These are phyloP conservation scores for Standfussiana lucernea DNA, from an alignment of 2,888 invertebrate species.

Conservation along the genomic window DNA sequence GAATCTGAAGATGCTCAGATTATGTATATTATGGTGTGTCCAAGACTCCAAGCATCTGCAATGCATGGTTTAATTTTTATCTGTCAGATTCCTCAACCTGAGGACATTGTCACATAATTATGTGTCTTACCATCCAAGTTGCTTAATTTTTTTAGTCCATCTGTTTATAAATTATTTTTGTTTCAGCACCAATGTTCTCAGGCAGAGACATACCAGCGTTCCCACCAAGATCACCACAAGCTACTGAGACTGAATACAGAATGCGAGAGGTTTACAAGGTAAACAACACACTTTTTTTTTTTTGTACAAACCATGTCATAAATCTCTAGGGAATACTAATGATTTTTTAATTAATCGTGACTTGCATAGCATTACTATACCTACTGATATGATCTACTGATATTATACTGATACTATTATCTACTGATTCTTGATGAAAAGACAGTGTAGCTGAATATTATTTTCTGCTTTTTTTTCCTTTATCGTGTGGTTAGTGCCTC, in stretches of 20 bases:
- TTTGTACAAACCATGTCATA: background rate
- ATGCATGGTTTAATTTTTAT: background rate
- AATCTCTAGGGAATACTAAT: background rate
- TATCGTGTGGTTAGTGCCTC: too few relatives aligned
- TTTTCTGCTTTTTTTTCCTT: too few relatives aligned
- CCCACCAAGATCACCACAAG: constrained; percentile 91
- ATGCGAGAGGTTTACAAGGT: constrained; percentile 97
- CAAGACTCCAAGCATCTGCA: background rate
- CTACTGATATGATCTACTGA: too few relatives aligned
- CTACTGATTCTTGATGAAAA: background rate
- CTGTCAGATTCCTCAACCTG: background rate
- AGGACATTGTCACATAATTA: background rate
- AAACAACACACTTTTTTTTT: constrained; percentile 24
- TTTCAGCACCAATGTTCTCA: constrained; percentile 80
- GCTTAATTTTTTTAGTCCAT: background rate
- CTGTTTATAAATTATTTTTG: constrained; percentile 23
- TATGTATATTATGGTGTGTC: background rate
- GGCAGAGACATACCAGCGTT: constrained; percentile 90
- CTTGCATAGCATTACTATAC: too few relatives aligned
- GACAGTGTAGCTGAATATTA: background rate
- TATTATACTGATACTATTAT: too few relatives aligned
- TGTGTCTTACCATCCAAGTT: background rate
- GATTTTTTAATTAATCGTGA: too few relatives aligned
- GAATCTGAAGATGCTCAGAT: background rate
- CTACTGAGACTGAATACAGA: constrained; percentile 94